phyloP scores from a whole-genome alignment of 2,888 invertebrate genomes.

The Thereva nobilitata region DNA sequence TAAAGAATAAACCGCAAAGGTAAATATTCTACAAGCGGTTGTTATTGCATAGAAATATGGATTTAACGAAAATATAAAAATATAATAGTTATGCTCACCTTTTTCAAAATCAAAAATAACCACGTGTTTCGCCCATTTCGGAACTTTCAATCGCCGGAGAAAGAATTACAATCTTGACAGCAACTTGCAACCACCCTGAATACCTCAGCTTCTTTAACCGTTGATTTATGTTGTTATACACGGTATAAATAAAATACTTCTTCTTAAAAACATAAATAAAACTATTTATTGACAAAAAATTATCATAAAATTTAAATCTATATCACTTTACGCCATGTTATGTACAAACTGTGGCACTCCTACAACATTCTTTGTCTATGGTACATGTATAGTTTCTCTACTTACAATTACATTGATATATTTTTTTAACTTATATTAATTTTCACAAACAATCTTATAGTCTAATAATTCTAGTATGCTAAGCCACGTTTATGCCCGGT shows the following conservation, averaged over 20 bases:
- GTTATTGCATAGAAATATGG: too few relatives aligned
- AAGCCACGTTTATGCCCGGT: too few relatives aligned
- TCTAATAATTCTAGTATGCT: neutral
- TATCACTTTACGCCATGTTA: slow-evolving; percentile 24
- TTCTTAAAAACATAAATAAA: slow-evolving; percentile 29
- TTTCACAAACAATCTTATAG: slow-evolving; percentile 7
- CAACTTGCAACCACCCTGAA: too few relatives aligned
- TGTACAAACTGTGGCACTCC: neutral
- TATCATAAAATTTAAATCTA: slow-evolving; percentile 25
- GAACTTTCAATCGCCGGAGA: too few relatives aligned
- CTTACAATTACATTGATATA: neutral
- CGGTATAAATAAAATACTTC: neutral
- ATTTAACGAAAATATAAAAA: too few relatives aligned
- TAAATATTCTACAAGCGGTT: too few relatives aligned
- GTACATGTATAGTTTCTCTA: slow-evolving; percentile 12
- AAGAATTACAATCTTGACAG: too few relatives aligned
- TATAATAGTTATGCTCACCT: too few relatives aligned
- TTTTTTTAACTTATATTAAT: neutral
- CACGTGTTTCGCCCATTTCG: too few relatives aligned
- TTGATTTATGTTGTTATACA: neutral
- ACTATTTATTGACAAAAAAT: slow-evolving; percentile 25
- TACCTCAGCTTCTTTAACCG: too few relatives aligned
- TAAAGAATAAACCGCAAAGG: too few relatives aligned
- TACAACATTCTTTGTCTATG: slow-evolving; percentile 5
- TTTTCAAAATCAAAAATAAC: too few relatives aligned